Conservation (phyloP, 35 echinoderm and acorn worm genomes). For the Holothuria glaberrima region DNA sequence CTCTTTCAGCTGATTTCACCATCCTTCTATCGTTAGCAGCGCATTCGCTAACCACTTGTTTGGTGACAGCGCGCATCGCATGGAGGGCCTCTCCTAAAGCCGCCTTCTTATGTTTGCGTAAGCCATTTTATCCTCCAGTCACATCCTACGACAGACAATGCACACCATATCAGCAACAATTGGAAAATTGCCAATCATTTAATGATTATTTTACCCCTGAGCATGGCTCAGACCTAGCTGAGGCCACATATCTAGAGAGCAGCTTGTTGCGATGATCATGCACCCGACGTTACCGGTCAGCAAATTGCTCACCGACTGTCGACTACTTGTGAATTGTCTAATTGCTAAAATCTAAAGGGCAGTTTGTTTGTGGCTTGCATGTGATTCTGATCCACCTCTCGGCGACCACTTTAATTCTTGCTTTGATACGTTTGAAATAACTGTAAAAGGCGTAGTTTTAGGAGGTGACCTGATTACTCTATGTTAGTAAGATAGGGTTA, state of each 20-base stretch:
- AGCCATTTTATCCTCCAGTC: constrained; percentile 1
- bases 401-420: constrained; percentile 36
- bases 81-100: not conserved
- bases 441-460: constrained; percentile 22
- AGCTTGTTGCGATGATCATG: too few species aligned
- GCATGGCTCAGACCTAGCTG: constrained; percentile 23
- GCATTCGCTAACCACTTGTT: not conserved
- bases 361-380: constrained; percentile 38
- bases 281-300: too few species aligned
- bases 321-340: not conserved
- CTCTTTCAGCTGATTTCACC: constrained; percentile 40
- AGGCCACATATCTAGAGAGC: not conserved
- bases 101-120: constrained; percentile 38
- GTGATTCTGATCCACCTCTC: not conserved
- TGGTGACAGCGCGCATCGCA: constrained; percentile 1
- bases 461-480: constrained; percentile 30
- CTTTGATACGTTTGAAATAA: constrained; percentile 36
- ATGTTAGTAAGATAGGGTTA: too few species aligned
- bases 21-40: constrained; percentile 20
- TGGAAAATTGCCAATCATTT: constrained; percentile 32
- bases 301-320: too few species aligned
- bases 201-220: constrained; percentile 43
- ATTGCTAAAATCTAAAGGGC: constrained; percentile 10
- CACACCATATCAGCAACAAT: not conserved
- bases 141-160: not conserved